phyloP scores from a whole-genome alignment of 2,113 vertebrate genomes.

The Mesitornis unicolor region DNA sequence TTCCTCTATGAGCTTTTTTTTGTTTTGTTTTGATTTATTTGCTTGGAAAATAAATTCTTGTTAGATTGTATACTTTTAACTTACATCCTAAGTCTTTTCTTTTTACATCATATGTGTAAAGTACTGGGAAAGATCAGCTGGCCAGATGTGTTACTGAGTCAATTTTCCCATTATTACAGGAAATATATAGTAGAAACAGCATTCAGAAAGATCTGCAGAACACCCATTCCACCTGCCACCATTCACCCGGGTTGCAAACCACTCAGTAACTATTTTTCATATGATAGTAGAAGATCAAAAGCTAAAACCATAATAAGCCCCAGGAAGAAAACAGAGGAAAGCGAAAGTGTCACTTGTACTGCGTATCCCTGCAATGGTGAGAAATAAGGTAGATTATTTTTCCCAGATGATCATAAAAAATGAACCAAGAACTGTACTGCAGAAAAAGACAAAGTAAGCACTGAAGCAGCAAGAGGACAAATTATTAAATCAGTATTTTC shows the following conservation, averaged over 20 bases:
- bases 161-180: background rate
- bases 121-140: background rate
- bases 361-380: background rate
- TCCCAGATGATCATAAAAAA: background rate
- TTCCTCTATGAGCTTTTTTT: background rate
- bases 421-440: background rate
- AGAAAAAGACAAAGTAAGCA: background rate
- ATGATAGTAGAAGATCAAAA: background rate
- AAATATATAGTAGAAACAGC: background rate
- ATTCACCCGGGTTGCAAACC: background rate
- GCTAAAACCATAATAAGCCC: background rate
- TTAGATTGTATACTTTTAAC: background rate
- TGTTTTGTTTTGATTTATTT: background rate
- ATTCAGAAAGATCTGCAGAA: background rate
- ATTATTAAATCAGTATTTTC: background rate
- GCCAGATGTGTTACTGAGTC: background rate
- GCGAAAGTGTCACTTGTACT: background rate
- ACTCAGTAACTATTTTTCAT: background rate
- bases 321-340: background rate
- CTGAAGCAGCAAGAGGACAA: background rate
- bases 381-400: background rate
- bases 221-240: background rate
- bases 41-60: background rate
- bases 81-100: accelerated
- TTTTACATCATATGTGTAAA: background rate